These are phyloP conservation scores for Aphodius sticticus DNA, from an alignment of 2,888 invertebrate genomes.

Conservation along the genomic window DNA sequence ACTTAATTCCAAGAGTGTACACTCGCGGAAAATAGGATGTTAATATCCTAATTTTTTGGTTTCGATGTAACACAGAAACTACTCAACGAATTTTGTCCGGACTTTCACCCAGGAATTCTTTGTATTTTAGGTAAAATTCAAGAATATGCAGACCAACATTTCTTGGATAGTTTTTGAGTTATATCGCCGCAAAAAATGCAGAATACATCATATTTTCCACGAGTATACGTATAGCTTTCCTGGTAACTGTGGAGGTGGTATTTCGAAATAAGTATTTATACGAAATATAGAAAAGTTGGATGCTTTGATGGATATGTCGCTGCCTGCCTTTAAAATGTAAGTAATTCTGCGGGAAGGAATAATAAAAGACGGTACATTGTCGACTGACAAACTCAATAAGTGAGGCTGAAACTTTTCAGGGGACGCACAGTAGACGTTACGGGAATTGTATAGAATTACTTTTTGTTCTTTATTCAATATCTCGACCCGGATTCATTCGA, in stretches of 20 bases:
- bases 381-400: slow-evolving; percentile 22
- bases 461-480: slow-evolving; percentile 4
- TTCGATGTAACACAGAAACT: no score
- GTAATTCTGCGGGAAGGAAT: neutral
- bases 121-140: no score
- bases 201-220: no score
- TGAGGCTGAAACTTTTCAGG: slow-evolving; percentile 18
- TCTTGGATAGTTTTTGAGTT: no score
- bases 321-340: neutral
- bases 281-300: neutral
- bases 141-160: no score
- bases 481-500: neutral
- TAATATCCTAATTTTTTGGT: no score
- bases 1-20: no score
- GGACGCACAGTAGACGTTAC: slow-evolving; percentile 6
- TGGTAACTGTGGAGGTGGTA: neutral
- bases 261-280: neutral
- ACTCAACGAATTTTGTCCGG: no score
- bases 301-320: neutral
- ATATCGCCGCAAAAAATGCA: no score
- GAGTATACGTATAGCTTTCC: neutral
- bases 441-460: neutral
- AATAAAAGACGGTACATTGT: slow-evolving; percentile 4
- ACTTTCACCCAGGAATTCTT: no score
- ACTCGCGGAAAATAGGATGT: no score